Conservation (phyloP, 2,888 invertebrate genomes). For the Lampropteryx suffumata region DNA sequence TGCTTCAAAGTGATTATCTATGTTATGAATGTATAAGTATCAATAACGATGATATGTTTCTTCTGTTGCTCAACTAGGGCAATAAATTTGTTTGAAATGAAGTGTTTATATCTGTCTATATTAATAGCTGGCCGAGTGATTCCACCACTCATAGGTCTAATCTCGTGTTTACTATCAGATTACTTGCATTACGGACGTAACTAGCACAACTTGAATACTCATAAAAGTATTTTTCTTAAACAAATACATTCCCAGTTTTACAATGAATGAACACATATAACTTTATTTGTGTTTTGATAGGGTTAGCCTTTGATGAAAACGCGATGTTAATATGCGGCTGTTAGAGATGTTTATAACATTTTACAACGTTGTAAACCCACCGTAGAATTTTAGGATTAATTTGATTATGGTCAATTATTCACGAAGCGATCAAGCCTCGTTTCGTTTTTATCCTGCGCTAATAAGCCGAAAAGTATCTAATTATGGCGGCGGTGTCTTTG, state of each 20-base stretch:
- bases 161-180: slow-evolving; percentile 36
- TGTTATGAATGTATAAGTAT: slow-evolving; percentile 9
- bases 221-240: slow-evolving; percentile 37
- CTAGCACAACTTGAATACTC: slow-evolving; percentile 32
- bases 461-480: slow-evolving; percentile 81
- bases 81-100: slow-evolving; percentile 35
- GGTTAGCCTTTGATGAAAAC: slow-evolving; percentile 48
- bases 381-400: slow-evolving; percentile 82
- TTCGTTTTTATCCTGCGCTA: slow-evolving; percentile 73
- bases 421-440: slow-evolving; percentile 73
- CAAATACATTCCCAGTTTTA: slow-evolving; percentile 35
- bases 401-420: slow-evolving; percentile 83
- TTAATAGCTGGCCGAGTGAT: slow-evolving; percentile 40
- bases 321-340: slow-evolving; percentile 68
- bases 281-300: slow-evolving; percentile 35
- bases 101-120: slow-evolving; percentile 44
- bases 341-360: slow-evolving; percentile 79
- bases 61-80: slow-evolving; percentile 33
- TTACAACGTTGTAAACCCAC: slow-evolving; percentile 81
- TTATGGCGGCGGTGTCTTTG: slow-evolving; percentile 80
- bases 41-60: slow-evolving; percentile 20
- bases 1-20: slow-evolving; percentile 15
- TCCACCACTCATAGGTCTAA: slow-evolving; percentile 35
- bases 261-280: slow-evolving; percentile 32
- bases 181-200: slow-evolving; percentile 29